These are phyloP conservation scores for Myotis vivesi DNA, from an alignment of 2,797 vertebrate species.

Conservation along the genomic window DNA sequence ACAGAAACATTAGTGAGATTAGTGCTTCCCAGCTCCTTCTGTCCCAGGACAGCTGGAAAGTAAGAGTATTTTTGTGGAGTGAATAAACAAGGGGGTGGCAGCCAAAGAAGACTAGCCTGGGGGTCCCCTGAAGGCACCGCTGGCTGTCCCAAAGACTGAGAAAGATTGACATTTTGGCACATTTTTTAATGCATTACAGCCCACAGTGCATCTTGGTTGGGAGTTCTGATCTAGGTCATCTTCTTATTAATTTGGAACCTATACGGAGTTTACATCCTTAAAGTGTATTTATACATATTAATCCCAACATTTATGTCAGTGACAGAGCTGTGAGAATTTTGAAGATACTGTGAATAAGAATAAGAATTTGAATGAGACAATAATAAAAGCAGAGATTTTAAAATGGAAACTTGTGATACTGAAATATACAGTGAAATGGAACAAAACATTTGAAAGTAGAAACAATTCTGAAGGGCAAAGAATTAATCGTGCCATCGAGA, in stretches of 20 bases:
- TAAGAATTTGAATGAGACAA: neutral
- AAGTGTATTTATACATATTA: neutral
- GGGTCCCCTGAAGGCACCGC: neutral
- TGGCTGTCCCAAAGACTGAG: neutral
- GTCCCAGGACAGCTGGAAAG: neutral
- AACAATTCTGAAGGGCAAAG: neutral
- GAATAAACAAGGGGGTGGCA: neutral
- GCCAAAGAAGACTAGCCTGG: neutral
- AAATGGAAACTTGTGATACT: neutral
- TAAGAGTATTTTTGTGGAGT: neutral
- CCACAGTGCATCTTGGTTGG: neutral
- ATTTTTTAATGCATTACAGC: neutral
- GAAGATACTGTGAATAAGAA: neutral
- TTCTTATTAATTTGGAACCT: neutral
- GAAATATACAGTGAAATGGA: neutral
- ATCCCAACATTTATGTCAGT: neutral
- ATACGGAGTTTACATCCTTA: neutral
- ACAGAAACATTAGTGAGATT: fast-evolving
- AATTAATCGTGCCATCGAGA: neutral
- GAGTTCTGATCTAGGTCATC: neutral
- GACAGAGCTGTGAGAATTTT: neutral
- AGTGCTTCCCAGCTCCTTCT: neutral
- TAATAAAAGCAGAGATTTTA: neutral
- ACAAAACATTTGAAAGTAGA: neutral
- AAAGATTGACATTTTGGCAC: neutral